Evolutionary conservation across 2,797 vertebrate species (phyloP).

Genomic region (Avahi laniger): DNA sequence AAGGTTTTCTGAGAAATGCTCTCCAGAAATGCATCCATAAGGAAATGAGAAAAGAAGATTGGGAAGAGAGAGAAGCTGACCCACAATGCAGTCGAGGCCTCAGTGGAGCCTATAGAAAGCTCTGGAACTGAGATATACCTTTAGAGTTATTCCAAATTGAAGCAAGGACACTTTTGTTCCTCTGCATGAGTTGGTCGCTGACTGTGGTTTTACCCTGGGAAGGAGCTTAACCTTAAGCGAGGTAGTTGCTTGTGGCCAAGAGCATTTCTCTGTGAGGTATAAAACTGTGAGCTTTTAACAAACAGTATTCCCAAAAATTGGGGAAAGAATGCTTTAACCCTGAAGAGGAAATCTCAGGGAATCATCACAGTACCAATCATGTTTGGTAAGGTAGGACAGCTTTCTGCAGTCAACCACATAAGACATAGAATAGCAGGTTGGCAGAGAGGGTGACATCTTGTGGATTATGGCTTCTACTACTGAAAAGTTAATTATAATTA

Average conservation of each 20-base stretch:
- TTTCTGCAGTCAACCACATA: neutral
- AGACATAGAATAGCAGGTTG: neutral
- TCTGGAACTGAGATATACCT: neutral
- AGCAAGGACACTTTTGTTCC: neutral
- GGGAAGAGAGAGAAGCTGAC: neutral
- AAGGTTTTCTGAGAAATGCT: neutral
- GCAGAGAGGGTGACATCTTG: neutral
- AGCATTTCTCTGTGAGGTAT: neutral
- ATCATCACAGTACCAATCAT: neutral
- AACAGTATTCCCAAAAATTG: neutral
- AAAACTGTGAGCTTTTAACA: neutral
- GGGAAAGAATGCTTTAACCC: neutral
- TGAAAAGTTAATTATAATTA: neutral
- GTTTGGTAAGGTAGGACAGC: neutral
- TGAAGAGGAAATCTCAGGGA: neutral
- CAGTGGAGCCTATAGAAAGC: neutral
- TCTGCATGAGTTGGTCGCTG: neutral
- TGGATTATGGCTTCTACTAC: neutral
- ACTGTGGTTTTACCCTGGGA: neutral
- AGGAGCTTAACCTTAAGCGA: neutral
- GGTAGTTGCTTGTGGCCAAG: neutral
- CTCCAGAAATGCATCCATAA: neutral
- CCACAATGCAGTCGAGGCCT: neutral
- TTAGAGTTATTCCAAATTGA: neutral
- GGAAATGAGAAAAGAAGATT: neutral